Conservation (phyloP, 2,888 invertebrate genomes). For the Phlogophora meticulosa region DNA sequence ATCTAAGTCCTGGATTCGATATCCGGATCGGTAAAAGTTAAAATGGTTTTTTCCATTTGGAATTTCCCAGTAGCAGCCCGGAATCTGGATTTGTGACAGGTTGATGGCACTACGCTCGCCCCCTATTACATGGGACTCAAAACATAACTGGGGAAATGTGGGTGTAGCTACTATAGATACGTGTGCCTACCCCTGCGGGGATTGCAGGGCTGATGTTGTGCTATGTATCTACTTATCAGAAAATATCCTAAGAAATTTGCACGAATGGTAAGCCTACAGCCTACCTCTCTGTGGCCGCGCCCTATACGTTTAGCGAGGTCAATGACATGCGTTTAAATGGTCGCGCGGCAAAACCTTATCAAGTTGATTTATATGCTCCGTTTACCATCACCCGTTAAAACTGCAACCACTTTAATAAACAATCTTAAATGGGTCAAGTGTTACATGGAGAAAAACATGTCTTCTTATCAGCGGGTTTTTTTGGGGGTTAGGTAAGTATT, state of each 20-base stretch:
- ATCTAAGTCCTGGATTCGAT: too few relatives aligned
- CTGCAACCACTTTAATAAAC: constrained; percentile 16
- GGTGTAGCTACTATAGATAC: too few relatives aligned
- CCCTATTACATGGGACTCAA: too few relatives aligned
- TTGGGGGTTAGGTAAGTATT: background rate
- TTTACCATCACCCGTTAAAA: constrained; percentile 52
- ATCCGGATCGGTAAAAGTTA: too few relatives aligned
- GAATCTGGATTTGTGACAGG: too few relatives aligned
- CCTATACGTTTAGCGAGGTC: constrained; percentile 53
- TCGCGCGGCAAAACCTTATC: constrained; percentile 57
- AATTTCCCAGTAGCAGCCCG: too few relatives aligned
- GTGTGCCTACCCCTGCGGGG: too few relatives aligned
- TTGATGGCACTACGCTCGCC: too few relatives aligned
- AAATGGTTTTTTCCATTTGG: too few relatives aligned
- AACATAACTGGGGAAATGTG: too few relatives aligned
- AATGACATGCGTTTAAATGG: constrained; percentile 49
- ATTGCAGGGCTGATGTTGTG: too few relatives aligned
- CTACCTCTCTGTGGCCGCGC: constrained; percentile 20
- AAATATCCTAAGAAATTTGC: background rate
- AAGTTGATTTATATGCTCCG: constrained; percentile 42
- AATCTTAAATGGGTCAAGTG: constrained; percentile 50
- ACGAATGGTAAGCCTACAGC: constrained; percentile 2
- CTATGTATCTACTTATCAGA: too few relatives aligned
- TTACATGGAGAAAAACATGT: constrained; percentile 1
- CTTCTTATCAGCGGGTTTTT: constrained; percentile 16